Base-by-base conservation (phyloP, 2,888 invertebrate species). In the Axea sp. region DNA sequence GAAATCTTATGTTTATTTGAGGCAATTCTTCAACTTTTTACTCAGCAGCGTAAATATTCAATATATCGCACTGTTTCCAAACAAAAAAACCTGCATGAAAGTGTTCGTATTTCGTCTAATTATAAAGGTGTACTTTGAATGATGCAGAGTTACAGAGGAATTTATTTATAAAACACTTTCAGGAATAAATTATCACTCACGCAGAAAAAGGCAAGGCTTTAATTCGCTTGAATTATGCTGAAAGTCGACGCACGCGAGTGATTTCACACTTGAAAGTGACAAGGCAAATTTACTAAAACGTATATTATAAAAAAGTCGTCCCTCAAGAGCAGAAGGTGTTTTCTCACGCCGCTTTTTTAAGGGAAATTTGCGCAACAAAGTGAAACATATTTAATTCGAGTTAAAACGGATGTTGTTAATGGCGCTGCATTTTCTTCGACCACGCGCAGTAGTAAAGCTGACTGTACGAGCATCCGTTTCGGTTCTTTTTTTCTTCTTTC, bases 121-220 rank as follows among this genome's bases (percentile, higher is more conserved):
- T n/a, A n/a, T n/a, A n/a, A n/a, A n/a, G n/a, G n/a, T n/a, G n/a
- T n/a, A n/a, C n/a, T n/a, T n/a, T n/a, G n/a, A n/a, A n/a, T n/a
- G n/a, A n/a, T n/a, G n/a, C n/a, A n/a, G n/a, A n/a, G n/a, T n/a
- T n/a, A 1, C 12, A 17, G 28, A 3, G 39, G 14, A 6, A 24
- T 28, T 39, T 53, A 53, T 53, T 39, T 17, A 53, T 39, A 39
- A 28, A 39, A 28, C 53, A 53, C 28, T 53, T 53, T 53, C 53
- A 53, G 17, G 11, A 17, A 28, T 30, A 39, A 53, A 53, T 53
- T 37, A 28, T 33, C 53, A 30, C 12, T 14, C 28, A 53, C 53
- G 53, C 53, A 39, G 39, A 43, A 43, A 5, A 53, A 39, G 37
- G 39, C 1, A 14, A 14, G 24, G 39, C 53, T 39, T 53, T 19